Evolutionary conservation across 2,797 vertebrate species (phyloP).

Genomic region (Morelia viridis): DNA sequence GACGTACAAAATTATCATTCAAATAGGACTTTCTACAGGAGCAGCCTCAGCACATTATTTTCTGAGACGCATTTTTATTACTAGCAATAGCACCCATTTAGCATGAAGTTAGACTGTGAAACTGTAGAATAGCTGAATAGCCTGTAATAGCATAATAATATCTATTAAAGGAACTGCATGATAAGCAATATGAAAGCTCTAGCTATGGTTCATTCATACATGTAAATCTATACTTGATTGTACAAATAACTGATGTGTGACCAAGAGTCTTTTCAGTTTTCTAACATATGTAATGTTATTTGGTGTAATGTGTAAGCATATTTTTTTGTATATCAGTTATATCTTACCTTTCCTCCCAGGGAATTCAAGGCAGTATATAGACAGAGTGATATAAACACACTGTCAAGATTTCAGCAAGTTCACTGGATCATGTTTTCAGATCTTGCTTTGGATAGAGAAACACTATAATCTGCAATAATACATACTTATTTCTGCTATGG

Average conservation of each 20-base stretch:
- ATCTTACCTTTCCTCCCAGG: neutral
- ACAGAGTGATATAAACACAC: neutral
- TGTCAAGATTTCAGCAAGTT: neutral
- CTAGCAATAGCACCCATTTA: neutral
- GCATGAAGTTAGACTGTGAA: neutral
- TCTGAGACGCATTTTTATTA: neutral
- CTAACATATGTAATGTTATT: neutral
- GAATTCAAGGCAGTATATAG: neutral
- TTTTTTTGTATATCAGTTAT: neutral
- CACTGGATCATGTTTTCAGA: neutral
- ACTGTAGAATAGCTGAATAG: neutral
- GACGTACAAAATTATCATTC: neutral
- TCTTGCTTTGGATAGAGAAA: neutral
- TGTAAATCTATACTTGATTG: neutral
- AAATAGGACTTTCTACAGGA: neutral
- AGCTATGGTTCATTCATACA: neutral
- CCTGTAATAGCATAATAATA: neutral
- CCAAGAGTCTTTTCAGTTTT: neutral
- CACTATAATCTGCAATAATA: neutral
- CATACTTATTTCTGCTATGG: neutral
- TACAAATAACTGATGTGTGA: neutral
- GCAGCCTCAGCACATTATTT: neutral
- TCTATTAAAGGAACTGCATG: neutral
- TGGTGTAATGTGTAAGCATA: neutral
- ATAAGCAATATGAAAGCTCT: neutral